Percentiles rank a stretch among this genome's conserved stretches.
phyloP scores from a whole-genome alignment of 2,797 vertebrate genomes.

The Muscicapa comitata region DNA sequence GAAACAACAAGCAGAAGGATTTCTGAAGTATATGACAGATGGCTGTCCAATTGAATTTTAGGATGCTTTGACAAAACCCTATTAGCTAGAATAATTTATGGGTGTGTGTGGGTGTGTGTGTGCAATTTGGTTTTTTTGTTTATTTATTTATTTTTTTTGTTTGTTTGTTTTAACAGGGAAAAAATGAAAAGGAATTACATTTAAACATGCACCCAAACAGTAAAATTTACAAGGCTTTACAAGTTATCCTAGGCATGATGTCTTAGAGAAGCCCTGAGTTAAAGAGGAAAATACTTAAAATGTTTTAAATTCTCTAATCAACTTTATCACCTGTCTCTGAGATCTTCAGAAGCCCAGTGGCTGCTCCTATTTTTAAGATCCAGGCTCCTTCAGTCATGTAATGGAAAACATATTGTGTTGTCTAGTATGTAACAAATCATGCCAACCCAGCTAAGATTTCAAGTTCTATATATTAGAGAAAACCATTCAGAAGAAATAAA shows the following conservation, averaged over 20 bases:
- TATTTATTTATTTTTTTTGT: too few species aligned
- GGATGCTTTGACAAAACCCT: neutral
- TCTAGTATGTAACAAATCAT: neutral
- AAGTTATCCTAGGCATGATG: neutral
- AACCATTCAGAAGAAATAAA: neutral
- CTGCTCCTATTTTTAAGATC: neutral
- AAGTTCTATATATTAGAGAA: neutral
- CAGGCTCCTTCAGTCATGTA: neutral
- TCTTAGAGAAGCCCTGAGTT: neutral
- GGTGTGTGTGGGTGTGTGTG: fast-evolving
- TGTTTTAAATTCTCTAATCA: neutral
- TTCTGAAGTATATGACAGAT: neutral
- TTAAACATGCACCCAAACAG: neutral
- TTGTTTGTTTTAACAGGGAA: neutral
- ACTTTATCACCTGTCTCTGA: neutral
- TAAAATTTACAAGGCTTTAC: neutral
- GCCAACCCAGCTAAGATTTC: neutral
- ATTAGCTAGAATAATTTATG: neutral
- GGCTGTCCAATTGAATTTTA: neutral
- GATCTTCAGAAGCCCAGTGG: neutral
- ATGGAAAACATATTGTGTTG: neutral
- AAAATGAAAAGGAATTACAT: neutral
- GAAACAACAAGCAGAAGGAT: neutral
- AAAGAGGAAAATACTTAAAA: neutral
- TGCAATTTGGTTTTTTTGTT: too few species aligned